Evolutionary conservation across 2,113 vertebrate genomes (phyloP), one percentile per base, ranked within the genome.

Genomic region (Dolichallabes microphthalmus): DNA sequence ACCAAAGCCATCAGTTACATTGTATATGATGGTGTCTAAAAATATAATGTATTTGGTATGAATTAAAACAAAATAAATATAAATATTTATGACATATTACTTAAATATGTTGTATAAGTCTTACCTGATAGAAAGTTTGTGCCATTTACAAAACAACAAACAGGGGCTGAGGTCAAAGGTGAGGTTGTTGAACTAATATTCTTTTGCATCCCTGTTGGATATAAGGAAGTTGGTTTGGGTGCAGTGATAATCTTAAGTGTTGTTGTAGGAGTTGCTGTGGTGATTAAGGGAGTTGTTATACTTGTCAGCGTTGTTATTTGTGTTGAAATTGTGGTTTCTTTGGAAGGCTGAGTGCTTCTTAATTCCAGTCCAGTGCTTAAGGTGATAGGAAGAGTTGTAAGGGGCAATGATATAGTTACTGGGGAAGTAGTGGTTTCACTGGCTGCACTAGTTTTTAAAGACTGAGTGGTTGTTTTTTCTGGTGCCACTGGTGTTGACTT

Each of bases 1-100:
- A 0, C 96, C 95, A 0, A 85, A 89, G 0, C 90, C 92, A 87
- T 97, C 96, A 0, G 25, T 74, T 82, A 32, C 58, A 4, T 86
- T 86, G n/a, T 97, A 97, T 78, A 97, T 93, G 0, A 91, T 0
- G 0, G 93, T 88, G 1, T 95, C 96, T 96, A 69, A 25, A 61
- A 84, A 60, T 2, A 77, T 7, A 80, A 80, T 0, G 63, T 6
- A 64, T 2, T 60, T 27, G 15, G 20, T 20, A 53, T 25, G 0
- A 2, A 60, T 50, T 35, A 57, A 22, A 58, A 77, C 3, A 9
- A 55, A 30, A n/a, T n/a, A n/a, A 57, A 58, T 2, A n/a, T 25
- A 35, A 25, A 35, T 25, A 22, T 20, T 32, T 32, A 19, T 10
- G 3, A 76, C 7, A 78, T 17, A 1, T 2, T 22, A 58, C 0